Base-by-base conservation (phyloP, 2,797 vertebrate species). In the Pseudochaenichthys georgianus region DNA sequence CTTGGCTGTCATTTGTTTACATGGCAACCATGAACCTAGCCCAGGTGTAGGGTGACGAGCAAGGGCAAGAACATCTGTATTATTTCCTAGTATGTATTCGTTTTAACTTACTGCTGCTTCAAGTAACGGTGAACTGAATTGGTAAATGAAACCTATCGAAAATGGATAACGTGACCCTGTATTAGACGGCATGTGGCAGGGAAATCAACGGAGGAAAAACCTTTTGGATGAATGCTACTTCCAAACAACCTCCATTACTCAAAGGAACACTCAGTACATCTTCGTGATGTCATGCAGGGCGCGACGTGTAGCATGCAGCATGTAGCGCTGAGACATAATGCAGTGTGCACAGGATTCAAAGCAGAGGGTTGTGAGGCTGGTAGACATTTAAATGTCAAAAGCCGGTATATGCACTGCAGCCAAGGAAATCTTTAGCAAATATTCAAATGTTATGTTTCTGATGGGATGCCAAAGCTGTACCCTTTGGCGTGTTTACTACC, bases 1-100 rank as follows among this genome's bases (percentile, higher is more conserved):
- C 59, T 62, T 17, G 68, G 73, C 70, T 89, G 83, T 74, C 84
- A 87, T 75, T 69, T 66, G 87, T 88, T 79, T 78, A 77, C 88
- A 77, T 88, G 77, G 84, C 78, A 86, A 87, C 83, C 82, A 2
- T 52, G 64, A 69, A 58, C 57, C 69, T 1, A 63, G 19, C 58
- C 75, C 43, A 74, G 67, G 51, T 75, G 21, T 28, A 9, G 16
- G 65, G 55, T 31, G 79, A 73, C 62, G n/a, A 47, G 4, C 68
- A n/a, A 81, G 50, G 75, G n/a, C 77, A 50, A 10, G 13, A 16
- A 41, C 42, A 12, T 73, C 4, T 8, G 3, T 28, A 1, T 16
- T 9, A 17, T 75, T 63, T n/a, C 3, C 9, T 13, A 38, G 0
- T 3, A 0, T 78, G 21, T 19, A 43, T 19, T 13, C 13, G n/a